phyloP scores from a whole-genome alignment of 2,888 invertebrate species.

The Unio delphinus region DNA sequence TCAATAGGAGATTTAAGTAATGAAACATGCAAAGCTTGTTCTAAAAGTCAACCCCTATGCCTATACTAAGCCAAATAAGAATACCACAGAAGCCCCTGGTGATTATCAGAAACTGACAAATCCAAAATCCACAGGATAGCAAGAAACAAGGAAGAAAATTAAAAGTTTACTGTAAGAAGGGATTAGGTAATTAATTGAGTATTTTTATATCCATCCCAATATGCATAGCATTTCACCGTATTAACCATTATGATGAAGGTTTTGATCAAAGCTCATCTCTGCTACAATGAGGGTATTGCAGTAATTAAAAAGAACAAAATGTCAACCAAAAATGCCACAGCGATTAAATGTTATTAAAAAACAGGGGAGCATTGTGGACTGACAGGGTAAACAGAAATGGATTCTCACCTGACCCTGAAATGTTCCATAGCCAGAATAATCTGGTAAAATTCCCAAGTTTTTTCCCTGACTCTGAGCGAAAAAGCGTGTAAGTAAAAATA shows the following conservation, averaged over 20 bases:
- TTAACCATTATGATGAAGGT: no score
- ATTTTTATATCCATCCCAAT: no score
- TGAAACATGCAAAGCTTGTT: no score
- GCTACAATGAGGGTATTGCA: not conserved
- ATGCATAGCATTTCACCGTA: no score
- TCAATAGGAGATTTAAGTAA: no score
- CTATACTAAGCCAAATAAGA: no score
- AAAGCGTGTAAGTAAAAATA: slow-evolving; percentile 4
- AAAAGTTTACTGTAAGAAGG: no score
- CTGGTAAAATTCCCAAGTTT: slow-evolving; percentile 37
- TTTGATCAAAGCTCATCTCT: slow-evolving; percentile 8
- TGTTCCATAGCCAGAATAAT: slow-evolving; percentile 48
- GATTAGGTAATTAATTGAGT: no score
- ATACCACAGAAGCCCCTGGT: no score
- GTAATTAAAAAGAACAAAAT: slow-evolving; percentile 5
- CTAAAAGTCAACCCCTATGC: no score
- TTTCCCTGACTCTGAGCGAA: slow-evolving; percentile 38
- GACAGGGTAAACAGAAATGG: slow-evolving; percentile 2
- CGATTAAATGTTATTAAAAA: slow-evolving; percentile 5
- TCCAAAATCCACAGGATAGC: not conserved
- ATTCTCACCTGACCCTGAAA: slow-evolving; percentile 44
- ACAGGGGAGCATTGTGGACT: slow-evolving; percentile 1
- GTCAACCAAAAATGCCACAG: slow-evolving; percentile 4
- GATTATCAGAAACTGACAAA: no score
- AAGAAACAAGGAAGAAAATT: not conserved